Conservation (phyloP, 1,140 invertebrate species). For the Lordiphosa collinella region DNA sequence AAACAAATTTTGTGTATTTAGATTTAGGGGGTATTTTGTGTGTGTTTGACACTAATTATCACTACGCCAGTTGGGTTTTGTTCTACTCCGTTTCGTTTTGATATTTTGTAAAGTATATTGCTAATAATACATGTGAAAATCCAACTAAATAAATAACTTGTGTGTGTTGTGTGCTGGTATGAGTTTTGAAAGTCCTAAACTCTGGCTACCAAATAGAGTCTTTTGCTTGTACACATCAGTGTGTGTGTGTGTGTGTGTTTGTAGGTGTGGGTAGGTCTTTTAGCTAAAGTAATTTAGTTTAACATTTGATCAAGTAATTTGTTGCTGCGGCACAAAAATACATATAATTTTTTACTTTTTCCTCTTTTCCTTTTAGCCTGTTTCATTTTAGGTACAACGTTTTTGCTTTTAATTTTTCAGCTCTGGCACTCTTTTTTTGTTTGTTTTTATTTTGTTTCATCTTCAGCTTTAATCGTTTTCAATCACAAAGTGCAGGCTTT, state of each 20-base stretch:
- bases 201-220: slow-evolving; percentile 3
- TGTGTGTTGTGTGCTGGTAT: slow-evolving; percentile 7
- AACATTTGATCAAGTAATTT: slow-evolving; percentile 17
- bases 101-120: slow-evolving; percentile 49
- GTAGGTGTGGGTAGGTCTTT: slow-evolving; percentile 1
- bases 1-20: slow-evolving; percentile 18
- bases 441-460: not conserved
- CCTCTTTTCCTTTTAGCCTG: slow-evolving; percentile 42
- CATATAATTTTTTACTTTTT: slow-evolving; percentile 2
- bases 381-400: slow-evolving; percentile 63
- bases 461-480: slow-evolving; percentile 12
- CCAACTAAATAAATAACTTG: slow-evolving; percentile 47
- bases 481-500: slow-evolving; percentile 36
- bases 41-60: slow-evolving; percentile 77
- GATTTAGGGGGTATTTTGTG: slow-evolving; percentile 39
- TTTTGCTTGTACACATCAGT: slow-evolving; percentile 3
- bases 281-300: slow-evolving; percentile 9
- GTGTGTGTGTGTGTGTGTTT: slow-evolving; percentile 2
- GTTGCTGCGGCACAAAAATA: slow-evolving; percentile 10
- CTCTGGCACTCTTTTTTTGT: slow-evolving; percentile 1
- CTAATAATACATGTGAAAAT: slow-evolving; percentile 65
- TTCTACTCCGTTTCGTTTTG: not conserved
- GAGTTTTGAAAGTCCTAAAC: slow-evolving; percentile 10
- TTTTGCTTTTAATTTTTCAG: slow-evolving; percentile 31
- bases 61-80: slow-evolving; percentile 61